Percentiles rank a stretch among this genome's conserved stretches.
Conservation (phyloP, 2,113 vertebrate genomes). For the Ceratotherium simum region DNA sequence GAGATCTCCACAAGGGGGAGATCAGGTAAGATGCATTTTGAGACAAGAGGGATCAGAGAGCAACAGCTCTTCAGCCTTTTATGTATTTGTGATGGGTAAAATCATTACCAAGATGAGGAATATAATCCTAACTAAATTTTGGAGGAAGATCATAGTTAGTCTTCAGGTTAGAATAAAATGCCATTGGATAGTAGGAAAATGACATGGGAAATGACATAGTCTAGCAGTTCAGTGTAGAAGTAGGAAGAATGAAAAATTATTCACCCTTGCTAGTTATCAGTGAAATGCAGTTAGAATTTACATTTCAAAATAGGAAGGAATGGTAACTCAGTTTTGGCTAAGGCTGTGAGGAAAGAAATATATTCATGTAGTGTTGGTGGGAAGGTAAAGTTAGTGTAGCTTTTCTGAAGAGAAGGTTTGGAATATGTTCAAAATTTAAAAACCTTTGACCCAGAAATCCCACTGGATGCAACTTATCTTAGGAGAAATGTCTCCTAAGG, state of each 20-base stretch:
- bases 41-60: not conserved
- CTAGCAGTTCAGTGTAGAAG: not conserved
- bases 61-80: not conserved
- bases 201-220: not conserved
- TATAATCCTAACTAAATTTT: not conserved
- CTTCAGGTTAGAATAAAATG: not conserved
- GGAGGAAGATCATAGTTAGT: not conserved
- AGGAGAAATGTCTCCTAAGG: not conserved
- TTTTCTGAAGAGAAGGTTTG: not conserved
- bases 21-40: slow-evolving; percentile 79
- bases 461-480: not conserved
- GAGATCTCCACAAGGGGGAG: slow-evolving; percentile 92
- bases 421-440: slow-evolving; percentile 24
- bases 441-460: slow-evolving; percentile 41
- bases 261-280: not conserved
- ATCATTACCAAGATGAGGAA: not conserved
- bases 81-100: not conserved
- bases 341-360: not conserved
- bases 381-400: not conserved
- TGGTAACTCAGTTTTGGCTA: not conserved
- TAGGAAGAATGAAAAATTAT: not conserved
- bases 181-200: not conserved
- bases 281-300: not conserved
- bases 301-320: slow-evolving; percentile 10
- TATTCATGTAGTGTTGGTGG: not conserved